phyloP scores from a whole-genome alignment of 1,140 invertebrate genomes.

The Musca vetustissima region DNA sequence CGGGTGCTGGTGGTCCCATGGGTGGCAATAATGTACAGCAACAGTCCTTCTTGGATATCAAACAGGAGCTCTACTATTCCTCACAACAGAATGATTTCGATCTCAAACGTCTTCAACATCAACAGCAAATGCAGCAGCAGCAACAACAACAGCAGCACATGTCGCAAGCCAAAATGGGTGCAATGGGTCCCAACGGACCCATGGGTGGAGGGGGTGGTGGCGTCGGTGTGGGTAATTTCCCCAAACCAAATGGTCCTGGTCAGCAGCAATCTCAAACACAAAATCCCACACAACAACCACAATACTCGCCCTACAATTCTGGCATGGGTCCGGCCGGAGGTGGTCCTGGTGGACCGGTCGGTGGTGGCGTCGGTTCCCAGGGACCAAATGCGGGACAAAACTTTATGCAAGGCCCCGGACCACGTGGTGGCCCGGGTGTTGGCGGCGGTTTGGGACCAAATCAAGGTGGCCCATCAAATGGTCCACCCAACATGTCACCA shows the following conservation, averaged over 20 bases:
- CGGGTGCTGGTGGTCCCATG: slow-evolving; percentile 32
- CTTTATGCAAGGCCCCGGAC: slow-evolving; percentile 46
- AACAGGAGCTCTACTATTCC: slow-evolving; percentile 54
- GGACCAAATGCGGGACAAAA: slow-evolving; percentile 44
- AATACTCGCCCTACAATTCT: slow-evolving; percentile 70
- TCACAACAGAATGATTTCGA: slow-evolving; percentile 54
- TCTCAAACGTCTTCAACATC: slow-evolving; percentile 54
- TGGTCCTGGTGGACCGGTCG: no score
- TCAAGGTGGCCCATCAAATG: slow-evolving; percentile 62
- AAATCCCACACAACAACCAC: slow-evolving; percentile 65
- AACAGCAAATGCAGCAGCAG: slow-evolving; percentile 42
- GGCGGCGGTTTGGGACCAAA: slow-evolving; percentile 63
- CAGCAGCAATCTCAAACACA: slow-evolving; percentile 46
- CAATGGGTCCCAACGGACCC: slow-evolving; percentile 42
- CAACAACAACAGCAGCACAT: slow-evolving; percentile 36
- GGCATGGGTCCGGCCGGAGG: slow-evolving; percentile 61
- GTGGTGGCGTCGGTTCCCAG: slow-evolving; percentile 27
- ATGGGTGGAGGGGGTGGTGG: slow-evolving; percentile 27
- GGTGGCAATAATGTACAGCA: slow-evolving; percentile 43
- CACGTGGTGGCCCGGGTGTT: slow-evolving; percentile 61
- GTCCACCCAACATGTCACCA: slow-evolving; percentile 61
- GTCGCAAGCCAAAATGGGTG: slow-evolving; percentile 28
- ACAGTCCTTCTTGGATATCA: slow-evolving; percentile 51
- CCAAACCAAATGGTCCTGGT: slow-evolving; percentile 40
- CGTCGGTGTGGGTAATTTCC: slow-evolving; percentile 48